These are phyloP conservation scores for Drosophila arawakana DNA, from an alignment of 1,140 invertebrate genomes.

Conservation along the genomic window DNA sequence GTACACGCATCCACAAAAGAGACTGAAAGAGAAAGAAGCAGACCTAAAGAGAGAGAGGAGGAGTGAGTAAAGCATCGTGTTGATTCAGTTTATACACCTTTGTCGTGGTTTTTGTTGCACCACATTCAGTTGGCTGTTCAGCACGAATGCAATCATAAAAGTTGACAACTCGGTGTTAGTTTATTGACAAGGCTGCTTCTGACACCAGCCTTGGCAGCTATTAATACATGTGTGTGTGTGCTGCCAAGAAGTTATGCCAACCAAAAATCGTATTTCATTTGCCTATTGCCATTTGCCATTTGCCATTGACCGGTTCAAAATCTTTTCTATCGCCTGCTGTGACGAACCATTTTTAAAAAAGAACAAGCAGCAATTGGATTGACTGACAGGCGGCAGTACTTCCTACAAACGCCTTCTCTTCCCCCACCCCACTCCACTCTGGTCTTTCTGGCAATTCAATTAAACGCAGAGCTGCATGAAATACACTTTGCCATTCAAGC, in stretches of 20 bases:
- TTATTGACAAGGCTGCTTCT: slow-evolving; percentile 48
- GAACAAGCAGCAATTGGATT: background rate
- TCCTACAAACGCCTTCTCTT: background rate
- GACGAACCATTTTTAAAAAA: slow-evolving; percentile 8
- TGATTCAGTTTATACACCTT: slow-evolving; percentile 14
- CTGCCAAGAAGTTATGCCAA: slow-evolving; percentile 12
- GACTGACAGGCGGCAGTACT: slow-evolving; percentile 34
- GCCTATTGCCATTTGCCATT: slow-evolving; percentile 31
- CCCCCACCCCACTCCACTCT: background rate
- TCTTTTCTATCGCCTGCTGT: slow-evolving; percentile 25
- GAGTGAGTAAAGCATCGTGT: background rate
- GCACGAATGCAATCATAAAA: slow-evolving; percentile 49
- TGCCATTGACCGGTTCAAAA: slow-evolving; percentile 12
- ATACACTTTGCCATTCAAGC: slow-evolving; percentile 57
- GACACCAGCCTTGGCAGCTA: slow-evolving; percentile 32
- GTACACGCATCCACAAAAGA: background rate
- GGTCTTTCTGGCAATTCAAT: slow-evolving; percentile 69
- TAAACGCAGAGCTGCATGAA: slow-evolving; percentile 80
- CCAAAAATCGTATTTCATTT: slow-evolving; percentile 41
- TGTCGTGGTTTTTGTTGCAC: slow-evolving; percentile 24
- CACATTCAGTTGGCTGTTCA: slow-evolving; percentile 16
- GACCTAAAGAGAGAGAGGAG: background rate
- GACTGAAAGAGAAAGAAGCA: background rate
- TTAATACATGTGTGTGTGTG: background rate
- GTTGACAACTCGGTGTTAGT: slow-evolving; percentile 26